phyloP scores from a whole-genome alignment of 2,888 invertebrate genomes.

The Pharmacophagus antenor region DNA sequence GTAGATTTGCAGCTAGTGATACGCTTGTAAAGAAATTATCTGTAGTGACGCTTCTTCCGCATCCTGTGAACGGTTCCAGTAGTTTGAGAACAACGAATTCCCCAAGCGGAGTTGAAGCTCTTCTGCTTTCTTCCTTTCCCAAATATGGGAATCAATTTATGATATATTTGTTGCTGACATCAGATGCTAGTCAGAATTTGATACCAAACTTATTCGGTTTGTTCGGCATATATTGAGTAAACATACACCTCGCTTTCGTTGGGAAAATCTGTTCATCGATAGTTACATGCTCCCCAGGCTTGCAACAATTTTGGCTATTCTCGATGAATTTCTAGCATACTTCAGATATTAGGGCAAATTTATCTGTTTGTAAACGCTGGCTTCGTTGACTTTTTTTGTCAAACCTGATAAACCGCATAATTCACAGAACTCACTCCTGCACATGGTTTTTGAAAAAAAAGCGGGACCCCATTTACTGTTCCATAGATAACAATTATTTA shows the following conservation, averaged over 20 bases:
- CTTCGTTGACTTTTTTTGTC: slow-evolving; percentile 22
- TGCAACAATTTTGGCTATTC: slow-evolving; percentile 20
- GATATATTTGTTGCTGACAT: neutral
- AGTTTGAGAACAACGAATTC: slow-evolving; percentile 4
- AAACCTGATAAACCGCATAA: slow-evolving; percentile 25
- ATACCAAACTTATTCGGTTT: too few relatives aligned
- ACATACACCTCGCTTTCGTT: slow-evolving; percentile 17
- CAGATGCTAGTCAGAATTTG: too few relatives aligned
- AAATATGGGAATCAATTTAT: neutral
- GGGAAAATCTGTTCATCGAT: slow-evolving; percentile 15
- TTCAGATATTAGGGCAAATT: slow-evolving; percentile 7
- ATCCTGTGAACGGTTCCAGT: neutral
- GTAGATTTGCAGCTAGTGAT: neutral
- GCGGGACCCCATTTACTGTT: slow-evolving; percentile 23
- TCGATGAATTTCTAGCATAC: slow-evolving; percentile 17
- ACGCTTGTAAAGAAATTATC: slow-evolving; percentile 2
- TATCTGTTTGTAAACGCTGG: slow-evolving; percentile 7
- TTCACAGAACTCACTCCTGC: slow-evolving; percentile 27
- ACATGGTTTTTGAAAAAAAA: slow-evolving; percentile 29
- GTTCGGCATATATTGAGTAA: too few relatives aligned
- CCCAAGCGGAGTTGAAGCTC: neutral
- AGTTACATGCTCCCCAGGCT: slow-evolving; percentile 18
- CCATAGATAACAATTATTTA: slow-evolving; percentile 19
- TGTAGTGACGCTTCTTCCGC: neutral
- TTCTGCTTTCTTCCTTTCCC: slow-evolving; percentile 4